A percentile compares a stretch with the other conserved stretches of the same genome.
These are phyloP conservation scores for Ypsolopha sequella DNA, from an alignment of 2,888 invertebrate genomes.

Conservation along the genomic window DNA sequence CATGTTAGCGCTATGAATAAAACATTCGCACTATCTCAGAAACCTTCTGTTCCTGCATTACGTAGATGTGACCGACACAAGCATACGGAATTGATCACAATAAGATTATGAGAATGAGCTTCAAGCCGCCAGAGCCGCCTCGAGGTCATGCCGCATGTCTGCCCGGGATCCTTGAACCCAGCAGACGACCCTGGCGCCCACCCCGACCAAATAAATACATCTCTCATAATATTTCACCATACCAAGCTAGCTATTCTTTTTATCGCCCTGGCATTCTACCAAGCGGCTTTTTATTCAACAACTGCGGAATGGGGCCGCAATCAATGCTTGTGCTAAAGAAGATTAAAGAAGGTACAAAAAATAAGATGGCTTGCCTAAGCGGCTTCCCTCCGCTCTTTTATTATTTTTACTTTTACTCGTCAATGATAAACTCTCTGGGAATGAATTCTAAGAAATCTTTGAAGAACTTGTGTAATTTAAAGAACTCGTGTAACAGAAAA, in stretches of 20 bases:
- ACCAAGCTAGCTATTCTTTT: constrained; percentile 46
- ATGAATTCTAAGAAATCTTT: too few relatives aligned
- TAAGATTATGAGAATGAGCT: constrained; percentile 14
- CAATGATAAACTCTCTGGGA: too few relatives aligned
- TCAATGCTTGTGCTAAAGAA: constrained; percentile 49
- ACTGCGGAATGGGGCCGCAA: constrained; percentile 48
- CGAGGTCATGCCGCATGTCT: constrained; percentile 6
- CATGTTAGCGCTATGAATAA: neutral
- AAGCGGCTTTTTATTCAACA: constrained; percentile 57
- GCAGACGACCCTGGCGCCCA: constrained; percentile 1
- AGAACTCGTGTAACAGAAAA: too few relatives aligned
- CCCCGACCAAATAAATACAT: constrained; percentile 14
- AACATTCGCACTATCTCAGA: neutral
- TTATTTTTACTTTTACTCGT: constrained; percentile 21
- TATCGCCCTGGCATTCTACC: constrained; percentile 58
- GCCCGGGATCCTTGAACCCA: constrained; percentile 43
- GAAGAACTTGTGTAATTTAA: too few relatives aligned
- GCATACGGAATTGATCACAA: constrained; percentile 4
- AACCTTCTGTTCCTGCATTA: neutral
- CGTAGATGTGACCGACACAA: neutral
- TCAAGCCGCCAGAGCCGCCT: constrained; percentile 29
- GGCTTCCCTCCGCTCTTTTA: constrained; percentile 21
- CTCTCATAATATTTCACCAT: constrained; percentile 44
- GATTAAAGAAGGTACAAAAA: constrained; percentile 16
- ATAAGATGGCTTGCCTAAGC: constrained; percentile 25